Evolutionary conservation across 1,140 invertebrate genomes (phyloP).

Genomic region (Drosophila ananassae): DNA sequence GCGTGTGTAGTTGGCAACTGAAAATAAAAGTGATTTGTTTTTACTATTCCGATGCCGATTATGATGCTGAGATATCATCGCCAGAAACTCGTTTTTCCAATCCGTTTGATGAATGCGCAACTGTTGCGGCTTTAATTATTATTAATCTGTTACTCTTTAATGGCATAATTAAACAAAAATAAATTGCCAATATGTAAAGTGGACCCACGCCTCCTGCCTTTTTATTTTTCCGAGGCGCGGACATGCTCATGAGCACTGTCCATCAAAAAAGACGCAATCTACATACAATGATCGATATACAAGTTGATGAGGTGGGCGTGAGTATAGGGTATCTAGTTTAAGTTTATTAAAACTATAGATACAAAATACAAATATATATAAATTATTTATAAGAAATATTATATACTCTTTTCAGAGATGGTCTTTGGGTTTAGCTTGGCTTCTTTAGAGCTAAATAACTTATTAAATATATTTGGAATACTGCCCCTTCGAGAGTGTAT

Average conservation of each 20-base stretch:
- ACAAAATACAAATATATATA: conserved; percentile 22
- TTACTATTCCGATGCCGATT: conserved; percentile 29
- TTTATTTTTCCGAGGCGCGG: conserved; percentile 22
- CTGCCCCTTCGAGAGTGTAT: conserved; percentile 13
- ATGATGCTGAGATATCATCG: conserved; percentile 1
- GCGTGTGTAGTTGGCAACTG: conserved; percentile 50
- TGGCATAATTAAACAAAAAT: conserved; percentile 69
- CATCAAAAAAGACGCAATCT: conserved; percentile 59
- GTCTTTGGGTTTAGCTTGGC: neutral
- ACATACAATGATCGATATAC: conserved; percentile 65
- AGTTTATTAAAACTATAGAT: conserved; percentile 1
- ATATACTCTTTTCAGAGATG: neutral
- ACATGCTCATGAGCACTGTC: conserved; percentile 49
- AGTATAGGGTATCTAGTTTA: conserved; percentile 35
- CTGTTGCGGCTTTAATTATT: conserved; percentile 61
- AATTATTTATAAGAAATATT: neutral
- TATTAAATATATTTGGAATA: no score
- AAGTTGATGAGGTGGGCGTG: conserved; percentile 52
- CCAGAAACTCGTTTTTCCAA: conserved; percentile 55
- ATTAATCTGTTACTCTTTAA: conserved; percentile 74
- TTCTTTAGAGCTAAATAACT: neutral
- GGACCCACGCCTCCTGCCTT: conserved; percentile 41
- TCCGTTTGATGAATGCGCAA: conserved; percentile 52
- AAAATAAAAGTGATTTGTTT: conserved; percentile 76
- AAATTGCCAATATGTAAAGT: conserved; percentile 42